Percentiles rank a stretch among this genome's conserved stretches.
These are phyloP conservation scores for Ptychobarbus kaznakovi DNA, from an alignment of 2,797 vertebrate species.

Conservation along the genomic window DNA sequence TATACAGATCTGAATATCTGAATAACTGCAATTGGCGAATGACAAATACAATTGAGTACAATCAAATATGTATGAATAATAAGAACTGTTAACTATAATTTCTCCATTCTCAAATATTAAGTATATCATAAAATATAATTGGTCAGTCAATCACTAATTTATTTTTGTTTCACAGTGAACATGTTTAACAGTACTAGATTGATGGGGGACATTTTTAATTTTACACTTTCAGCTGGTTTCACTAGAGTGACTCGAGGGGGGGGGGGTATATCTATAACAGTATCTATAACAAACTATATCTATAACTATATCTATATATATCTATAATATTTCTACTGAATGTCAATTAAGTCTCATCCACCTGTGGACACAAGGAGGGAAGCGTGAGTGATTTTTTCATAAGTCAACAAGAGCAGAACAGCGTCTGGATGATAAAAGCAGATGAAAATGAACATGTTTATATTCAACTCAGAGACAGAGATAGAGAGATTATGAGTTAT, in stretches of 20 bases:
- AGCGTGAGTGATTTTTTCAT: neutral
- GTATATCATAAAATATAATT: too few relatives aligned
- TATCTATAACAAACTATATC: too few relatives aligned
- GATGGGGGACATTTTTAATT: neutral
- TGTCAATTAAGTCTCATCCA: neutral
- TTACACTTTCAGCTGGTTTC: neutral
- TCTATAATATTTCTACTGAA: neutral
- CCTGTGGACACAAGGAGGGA: neutral
- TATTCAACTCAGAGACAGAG: slow-evolving; percentile 6
- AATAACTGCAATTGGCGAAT: neutral
- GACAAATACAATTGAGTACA: neutral
- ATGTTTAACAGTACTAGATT: neutral
- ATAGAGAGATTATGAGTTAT: slow-evolving; percentile 23
- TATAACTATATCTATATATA: too few relatives aligned
- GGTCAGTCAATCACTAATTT: too few relatives aligned
- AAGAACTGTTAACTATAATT: too few relatives aligned
- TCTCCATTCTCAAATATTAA: too few relatives aligned
- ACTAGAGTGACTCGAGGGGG: neutral
- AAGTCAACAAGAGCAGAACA: slow-evolving; percentile 18
- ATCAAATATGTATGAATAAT: too few relatives aligned
- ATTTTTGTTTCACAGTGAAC: neutral
- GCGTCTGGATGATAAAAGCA: slow-evolving; percentile 29
- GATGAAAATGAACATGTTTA: slow-evolving; percentile 31
- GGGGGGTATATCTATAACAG: too few relatives aligned
- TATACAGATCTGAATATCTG: too few relatives aligned